Evolutionary conservation across 2,797 vertebrate genomes (phyloP).

Genomic region (Lerista edwardsae): DNA sequence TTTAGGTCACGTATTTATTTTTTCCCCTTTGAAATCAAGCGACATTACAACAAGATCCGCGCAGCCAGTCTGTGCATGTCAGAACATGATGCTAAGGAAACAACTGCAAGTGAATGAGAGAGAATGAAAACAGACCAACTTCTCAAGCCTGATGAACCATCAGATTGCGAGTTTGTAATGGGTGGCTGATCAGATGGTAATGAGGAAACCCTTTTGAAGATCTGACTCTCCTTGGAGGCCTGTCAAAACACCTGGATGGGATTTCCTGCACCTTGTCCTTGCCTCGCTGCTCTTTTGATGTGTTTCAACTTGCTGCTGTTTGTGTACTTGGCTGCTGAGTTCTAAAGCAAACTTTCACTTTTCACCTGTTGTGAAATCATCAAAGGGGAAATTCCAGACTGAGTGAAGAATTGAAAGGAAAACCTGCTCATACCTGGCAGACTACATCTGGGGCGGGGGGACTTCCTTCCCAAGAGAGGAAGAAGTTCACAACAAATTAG

Average conservation of each 20-base stretch:
- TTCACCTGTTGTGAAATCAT: slow-evolving; percentile 4
- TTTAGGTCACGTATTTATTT: slow-evolving; percentile 42
- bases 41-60: slow-evolving; percentile 44
- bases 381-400: slow-evolving; percentile 38
- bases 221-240: slow-evolving; percentile 77
- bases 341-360: not conserved
- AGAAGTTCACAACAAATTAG: slow-evolving; percentile 36
- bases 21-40: slow-evolving; percentile 27
- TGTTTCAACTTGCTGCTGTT: slow-evolving; percentile 69
- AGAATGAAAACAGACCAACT: slow-evolving; percentile 45
- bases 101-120: slow-evolving; percentile 71
- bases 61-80: slow-evolving; percentile 46
- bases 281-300: slow-evolving; percentile 9
- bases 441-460: slow-evolving; percentile 27
- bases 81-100: slow-evolving; percentile 39
- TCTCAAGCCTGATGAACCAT: slow-evolving; percentile 49
- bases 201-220: slow-evolving; percentile 62
- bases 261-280: not conserved
- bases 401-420: not conserved
- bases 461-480: slow-evolving; percentile 40
- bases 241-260: slow-evolving; percentile 70
- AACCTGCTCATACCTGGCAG: slow-evolving; percentile 31
- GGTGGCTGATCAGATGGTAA: slow-evolving; percentile 55
- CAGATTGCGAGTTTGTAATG: slow-evolving; percentile 53
- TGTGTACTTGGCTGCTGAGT: slow-evolving; percentile 50